Percentiles rank a stretch among this genome's conserved stretches.
Evolutionary conservation across 2,113 vertebrate genomes (phyloP).

Genomic region (Aleadryas rufinucha): DNA sequence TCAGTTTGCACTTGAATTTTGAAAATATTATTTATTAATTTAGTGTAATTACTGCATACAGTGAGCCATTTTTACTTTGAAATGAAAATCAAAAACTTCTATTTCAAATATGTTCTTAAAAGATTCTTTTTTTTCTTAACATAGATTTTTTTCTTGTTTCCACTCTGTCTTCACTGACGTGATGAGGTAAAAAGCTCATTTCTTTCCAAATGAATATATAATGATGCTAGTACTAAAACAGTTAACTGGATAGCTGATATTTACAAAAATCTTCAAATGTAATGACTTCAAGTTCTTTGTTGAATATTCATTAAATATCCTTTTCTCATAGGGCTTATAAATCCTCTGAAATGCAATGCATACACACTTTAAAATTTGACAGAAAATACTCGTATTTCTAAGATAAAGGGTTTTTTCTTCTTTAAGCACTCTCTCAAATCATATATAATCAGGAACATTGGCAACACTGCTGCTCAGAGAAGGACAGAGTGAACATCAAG

Average conservation of each 20-base stretch:
- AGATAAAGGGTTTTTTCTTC: constrained; percentile 70
- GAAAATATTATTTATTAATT: constrained; percentile 29
- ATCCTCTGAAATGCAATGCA: constrained; percentile 67
- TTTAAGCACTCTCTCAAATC: constrained; percentile 79
- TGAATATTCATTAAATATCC: constrained; percentile 81
- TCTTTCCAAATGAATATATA: constrained; percentile 53
- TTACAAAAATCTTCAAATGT: constrained; percentile 70
- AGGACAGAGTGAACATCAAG: constrained; percentile 81
- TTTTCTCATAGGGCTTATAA: constrained; percentile 67
- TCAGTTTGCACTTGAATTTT: not conserved
- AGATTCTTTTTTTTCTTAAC: not conserved
- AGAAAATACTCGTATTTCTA: constrained; percentile 77
- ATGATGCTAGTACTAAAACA: constrained; percentile 50
- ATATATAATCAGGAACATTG: constrained; percentile 79
- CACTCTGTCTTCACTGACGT: not conserved
- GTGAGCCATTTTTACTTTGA: not conserved
- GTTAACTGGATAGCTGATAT: constrained; percentile 66
- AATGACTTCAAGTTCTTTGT: constrained; percentile 65
- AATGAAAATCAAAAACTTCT: not conserved
- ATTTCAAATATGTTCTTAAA: not conserved
- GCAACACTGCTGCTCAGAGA: constrained; percentile 71
- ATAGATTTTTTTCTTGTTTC: not conserved
- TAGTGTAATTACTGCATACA: not conserved
- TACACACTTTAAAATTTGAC: constrained; percentile 74
- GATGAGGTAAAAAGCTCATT: constrained; percentile 5